Evolutionary conservation across 2,888 invertebrate species (phyloP).

Genomic region (Laothoe populi): DNA sequence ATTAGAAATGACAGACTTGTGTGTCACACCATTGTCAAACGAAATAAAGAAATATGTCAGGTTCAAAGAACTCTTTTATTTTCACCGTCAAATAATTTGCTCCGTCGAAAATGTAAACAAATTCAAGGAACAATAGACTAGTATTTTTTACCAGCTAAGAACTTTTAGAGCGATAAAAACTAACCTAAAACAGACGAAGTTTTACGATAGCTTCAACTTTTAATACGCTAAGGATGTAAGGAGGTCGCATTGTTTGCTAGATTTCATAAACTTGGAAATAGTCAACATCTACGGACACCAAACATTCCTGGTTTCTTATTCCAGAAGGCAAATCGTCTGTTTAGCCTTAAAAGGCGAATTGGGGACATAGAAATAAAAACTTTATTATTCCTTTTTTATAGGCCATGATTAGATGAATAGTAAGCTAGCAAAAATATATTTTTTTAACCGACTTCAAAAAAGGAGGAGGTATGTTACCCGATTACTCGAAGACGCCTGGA

Average conservation of each 20-base stretch:
- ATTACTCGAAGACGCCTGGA: too few species aligned
- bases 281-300: not conserved
- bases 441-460: too few species aligned
- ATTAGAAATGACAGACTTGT: too few species aligned
- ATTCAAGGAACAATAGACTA: not conserved
- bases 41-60: too few species aligned
- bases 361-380: not conserved
- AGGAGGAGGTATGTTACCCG: too few species aligned
- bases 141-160: not conserved
- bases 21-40: too few species aligned
- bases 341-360: not conserved
- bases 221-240: constrained; percentile 9
- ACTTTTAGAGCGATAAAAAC: not conserved
- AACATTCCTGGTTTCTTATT: not conserved
- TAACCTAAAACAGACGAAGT: not conserved
- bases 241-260: constrained; percentile 10
- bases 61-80: too few species aligned
- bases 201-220: constrained; percentile 1
- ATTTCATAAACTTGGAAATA: not conserved
- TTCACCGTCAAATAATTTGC: too few species aligned
- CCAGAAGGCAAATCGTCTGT: not conserved
- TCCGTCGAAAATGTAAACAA: not conserved
- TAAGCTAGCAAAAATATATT: too few species aligned
- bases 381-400: too few species aligned
- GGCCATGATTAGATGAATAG: too few species aligned